These are phyloP conservation scores for Danaus melanippus DNA, from an alignment of 1,140 invertebrate species.

Conservation along the genomic window DNA sequence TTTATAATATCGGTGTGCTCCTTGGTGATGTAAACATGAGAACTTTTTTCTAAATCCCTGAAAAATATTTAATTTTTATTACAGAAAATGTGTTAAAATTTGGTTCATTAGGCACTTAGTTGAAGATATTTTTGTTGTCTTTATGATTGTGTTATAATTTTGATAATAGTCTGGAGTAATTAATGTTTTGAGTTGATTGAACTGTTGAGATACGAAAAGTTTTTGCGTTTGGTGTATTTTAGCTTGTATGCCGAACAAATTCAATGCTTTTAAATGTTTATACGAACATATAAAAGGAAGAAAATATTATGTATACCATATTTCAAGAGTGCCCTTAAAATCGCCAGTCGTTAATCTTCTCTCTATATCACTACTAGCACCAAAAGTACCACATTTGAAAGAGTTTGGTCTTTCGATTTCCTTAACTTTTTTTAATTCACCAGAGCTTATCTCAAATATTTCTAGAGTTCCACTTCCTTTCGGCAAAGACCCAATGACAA, in stretches of 20 bases:
- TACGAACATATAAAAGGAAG: not conserved
- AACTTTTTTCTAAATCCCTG: slow-evolving; percentile 87
- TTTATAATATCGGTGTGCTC: slow-evolving; percentile 94
- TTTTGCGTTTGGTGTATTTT: too few relatives aligned
- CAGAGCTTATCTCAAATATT: slow-evolving; percentile 86
- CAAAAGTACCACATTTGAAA: slow-evolving; percentile 96
- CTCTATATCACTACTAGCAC: slow-evolving; percentile 84
- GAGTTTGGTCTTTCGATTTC: slow-evolving; percentile 84
- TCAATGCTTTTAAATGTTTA: not conserved
- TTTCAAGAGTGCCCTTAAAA: slow-evolving; percentile 89
- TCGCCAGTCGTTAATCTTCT: slow-evolving; percentile 91
- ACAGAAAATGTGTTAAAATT: not conserved
- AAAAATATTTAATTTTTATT: slow-evolving; percentile 25
- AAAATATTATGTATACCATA: slow-evolving; percentile 76
- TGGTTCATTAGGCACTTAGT: too few relatives aligned
- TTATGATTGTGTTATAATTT: too few relatives aligned
- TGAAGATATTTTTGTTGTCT: too few relatives aligned
- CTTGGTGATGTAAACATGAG: slow-evolving; percentile 83
- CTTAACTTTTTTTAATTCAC: slow-evolving; percentile 81
- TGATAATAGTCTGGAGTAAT: too few relatives aligned
- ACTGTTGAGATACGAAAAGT: too few relatives aligned
- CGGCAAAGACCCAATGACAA: slow-evolving; percentile 88
- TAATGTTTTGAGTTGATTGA: too few relatives aligned
- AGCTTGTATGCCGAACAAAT: not conserved
- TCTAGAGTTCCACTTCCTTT: slow-evolving; percentile 88